These are phyloP conservation scores for Cladorhizidae sp. DNA, from an alignment of 37 sponge, comb jelly and placozoan species.

Conservation along the genomic window DNA sequence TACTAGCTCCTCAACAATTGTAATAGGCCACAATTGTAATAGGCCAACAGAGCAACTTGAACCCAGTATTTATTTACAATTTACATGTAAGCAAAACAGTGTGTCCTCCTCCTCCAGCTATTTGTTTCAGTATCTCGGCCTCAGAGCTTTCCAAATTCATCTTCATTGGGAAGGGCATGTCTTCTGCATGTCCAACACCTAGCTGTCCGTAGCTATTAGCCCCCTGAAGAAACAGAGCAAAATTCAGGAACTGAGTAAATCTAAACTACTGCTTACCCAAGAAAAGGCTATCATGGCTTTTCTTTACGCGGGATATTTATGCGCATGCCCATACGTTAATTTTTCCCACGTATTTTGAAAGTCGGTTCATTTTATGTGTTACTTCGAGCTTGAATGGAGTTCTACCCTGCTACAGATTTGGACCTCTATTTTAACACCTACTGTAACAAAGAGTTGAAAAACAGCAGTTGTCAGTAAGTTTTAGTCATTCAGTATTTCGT, in stretches of 20 bases:
- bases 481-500: too few species aligned
- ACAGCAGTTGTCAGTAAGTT: too few species aligned
- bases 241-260: neutral
- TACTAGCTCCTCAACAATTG: too few species aligned
- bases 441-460: too few species aligned
- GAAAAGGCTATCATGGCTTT: too few species aligned
- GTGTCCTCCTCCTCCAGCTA: constrained; percentile 78
- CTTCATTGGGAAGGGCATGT: constrained; percentile 23
- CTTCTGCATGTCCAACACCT: constrained; percentile 52
- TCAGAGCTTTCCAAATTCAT: neutral
- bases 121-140: neutral
- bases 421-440: too few species aligned
- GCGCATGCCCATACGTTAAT: constrained; percentile 33
- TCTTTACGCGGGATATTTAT: neutral
- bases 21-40: too few species aligned
- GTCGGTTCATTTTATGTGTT: too few species aligned
- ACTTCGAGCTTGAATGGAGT: too few species aligned
- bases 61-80: neutral
- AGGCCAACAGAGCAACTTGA: too few species aligned
- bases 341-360: constrained; percentile 34
- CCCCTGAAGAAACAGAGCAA: constrained; percentile 40
- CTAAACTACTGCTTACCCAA: constrained; percentile 24
- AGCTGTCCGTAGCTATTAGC: constrained; percentile 86
- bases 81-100: constrained; percentile 54
- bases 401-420: too few species aligned